A percentile compares a stretch with the other conserved stretches of the same genome.
phyloP scores from a whole-genome alignment of 1,140 invertebrate genomes.

The Neodiprion virginianus region DNA sequence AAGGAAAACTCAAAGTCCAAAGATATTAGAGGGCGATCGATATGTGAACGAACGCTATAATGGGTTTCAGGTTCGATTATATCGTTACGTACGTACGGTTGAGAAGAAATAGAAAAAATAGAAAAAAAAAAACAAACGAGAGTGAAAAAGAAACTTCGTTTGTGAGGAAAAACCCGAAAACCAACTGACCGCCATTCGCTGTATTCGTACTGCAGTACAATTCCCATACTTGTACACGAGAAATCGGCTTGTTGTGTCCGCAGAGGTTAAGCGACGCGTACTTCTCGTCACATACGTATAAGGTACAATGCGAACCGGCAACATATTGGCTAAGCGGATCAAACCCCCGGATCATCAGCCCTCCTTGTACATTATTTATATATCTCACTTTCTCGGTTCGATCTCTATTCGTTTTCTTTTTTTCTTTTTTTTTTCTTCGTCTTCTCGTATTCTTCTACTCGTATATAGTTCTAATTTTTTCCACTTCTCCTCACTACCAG shows the following conservation, averaged over 20 bases:
- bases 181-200: background rate
- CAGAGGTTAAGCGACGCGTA: background rate
- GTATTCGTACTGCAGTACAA: background rate
- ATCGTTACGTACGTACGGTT: too few relatives aligned
- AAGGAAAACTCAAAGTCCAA: too few relatives aligned
- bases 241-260: constrained; percentile 4
- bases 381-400: too few relatives aligned
- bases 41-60: too few relatives aligned
- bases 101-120: background rate
- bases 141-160: background rate
- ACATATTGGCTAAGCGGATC: background rate
- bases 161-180: background rate
- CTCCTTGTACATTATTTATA: too few relatives aligned
- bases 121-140: background rate
- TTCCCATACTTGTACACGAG: background rate
- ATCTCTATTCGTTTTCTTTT: too few relatives aligned
- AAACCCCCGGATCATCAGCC: background rate
- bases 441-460: too few relatives aligned
- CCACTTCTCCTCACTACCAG: too few relatives aligned
- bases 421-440: too few relatives aligned
- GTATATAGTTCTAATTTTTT: too few relatives aligned
- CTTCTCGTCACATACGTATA: background rate
- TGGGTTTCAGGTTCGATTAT: too few relatives aligned
- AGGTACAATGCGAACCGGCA: background rate
- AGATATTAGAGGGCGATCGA: too few relatives aligned